Evolutionary conservation across 2,113 vertebrate genomes (phyloP), one percentile per base, ranked within the genome.

Genomic region (Orthonyx spaldingii): DNA sequence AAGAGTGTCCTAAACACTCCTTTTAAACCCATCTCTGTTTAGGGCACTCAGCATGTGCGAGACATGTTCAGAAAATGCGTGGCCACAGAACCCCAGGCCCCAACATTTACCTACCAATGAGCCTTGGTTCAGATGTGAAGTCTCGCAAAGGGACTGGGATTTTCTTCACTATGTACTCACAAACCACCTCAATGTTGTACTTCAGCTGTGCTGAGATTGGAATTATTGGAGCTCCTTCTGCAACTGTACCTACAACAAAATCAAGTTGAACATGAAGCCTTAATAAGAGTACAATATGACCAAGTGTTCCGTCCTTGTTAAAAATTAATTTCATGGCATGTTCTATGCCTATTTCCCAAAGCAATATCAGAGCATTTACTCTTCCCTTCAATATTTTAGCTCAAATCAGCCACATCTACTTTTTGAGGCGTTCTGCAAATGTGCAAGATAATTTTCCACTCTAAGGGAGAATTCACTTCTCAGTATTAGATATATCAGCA

Each of bases 161-260:
- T 98, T 99, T 99, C 93, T 99, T 99, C 88, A 99, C 99, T 94
- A 99, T 99, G 96, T 99, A 99, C 93, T 99, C 99, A 6, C 99
- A 99, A 69, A 99, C 99, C 76, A 99, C 99, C 98, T 99, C 99
- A 76, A 99, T 99, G 98, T 99, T 99, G 96, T 99, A 99, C 82
- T 99, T 99, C 46, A 99, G 52, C 97, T 99, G 99, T 53, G 99
- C 99, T 3, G 99, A 99, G 96, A 99, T 99, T 50, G 99, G 99
- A 97, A 99, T 99, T 97, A 99, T 99, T 77, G 99, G 99, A 35
- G 99, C 99, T 35, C 99, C 99, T 97, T 99, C 99, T 65, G 99
- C 99, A 94, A 99, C 99, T 44, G 99, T 99, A 82, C 99, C 99
- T 99, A 83, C 16, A 78, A 56, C 14, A 91, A 94, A 52, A 92